Conservation (phyloP, 1,140 invertebrate genomes). For the Paralvinella palmiformis region DNA sequence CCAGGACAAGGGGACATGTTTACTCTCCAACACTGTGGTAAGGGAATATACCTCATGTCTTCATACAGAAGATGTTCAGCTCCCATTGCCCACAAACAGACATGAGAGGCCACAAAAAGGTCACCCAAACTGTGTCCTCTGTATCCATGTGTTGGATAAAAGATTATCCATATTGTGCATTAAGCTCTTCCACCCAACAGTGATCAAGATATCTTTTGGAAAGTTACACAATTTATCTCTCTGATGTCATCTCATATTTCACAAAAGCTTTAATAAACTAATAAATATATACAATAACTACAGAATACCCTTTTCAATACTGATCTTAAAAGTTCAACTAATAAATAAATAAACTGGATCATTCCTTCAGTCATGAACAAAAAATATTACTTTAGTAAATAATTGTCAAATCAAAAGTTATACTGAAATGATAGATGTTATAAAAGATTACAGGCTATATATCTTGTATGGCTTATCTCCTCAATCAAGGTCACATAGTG, state of each 20-base stretch:
- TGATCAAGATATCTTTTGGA: too few relatives aligned
- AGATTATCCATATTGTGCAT: too few relatives aligned
- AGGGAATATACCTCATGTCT: slow-evolving; percentile 8
- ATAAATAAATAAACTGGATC: too few relatives aligned
- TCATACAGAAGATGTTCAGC: slow-evolving; percentile 2
- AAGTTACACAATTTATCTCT: too few relatives aligned
- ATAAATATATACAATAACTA: too few relatives aligned
- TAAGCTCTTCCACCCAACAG: too few relatives aligned
- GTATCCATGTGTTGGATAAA: too few relatives aligned
- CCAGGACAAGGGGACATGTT: slow-evolving; percentile 14
- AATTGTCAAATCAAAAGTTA: neutral
- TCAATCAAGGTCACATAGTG: slow-evolving; percentile 4
- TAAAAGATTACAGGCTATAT: neutral
- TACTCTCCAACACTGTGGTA: slow-evolving; percentile 18
- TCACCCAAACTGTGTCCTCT: slow-evolving; percentile 1
- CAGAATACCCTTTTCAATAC: too few relatives aligned
- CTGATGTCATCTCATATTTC: too few relatives aligned
- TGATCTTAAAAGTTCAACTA: too few relatives aligned
- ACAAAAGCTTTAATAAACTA: too few relatives aligned
- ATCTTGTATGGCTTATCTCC: slow-evolving; percentile 18
- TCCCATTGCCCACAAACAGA: slow-evolving; percentile 14
- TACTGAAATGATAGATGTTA: neutral
- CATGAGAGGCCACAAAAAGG: neutral
- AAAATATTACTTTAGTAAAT: slow-evolving; percentile 5
- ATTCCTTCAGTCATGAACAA: too few relatives aligned